A percentile compares a stretch with the other conserved stretches of the same genome.
Evolutionary conservation across 2,797 vertebrate genomes (phyloP).

Genomic region (Trichosurus vulpecula): DNA sequence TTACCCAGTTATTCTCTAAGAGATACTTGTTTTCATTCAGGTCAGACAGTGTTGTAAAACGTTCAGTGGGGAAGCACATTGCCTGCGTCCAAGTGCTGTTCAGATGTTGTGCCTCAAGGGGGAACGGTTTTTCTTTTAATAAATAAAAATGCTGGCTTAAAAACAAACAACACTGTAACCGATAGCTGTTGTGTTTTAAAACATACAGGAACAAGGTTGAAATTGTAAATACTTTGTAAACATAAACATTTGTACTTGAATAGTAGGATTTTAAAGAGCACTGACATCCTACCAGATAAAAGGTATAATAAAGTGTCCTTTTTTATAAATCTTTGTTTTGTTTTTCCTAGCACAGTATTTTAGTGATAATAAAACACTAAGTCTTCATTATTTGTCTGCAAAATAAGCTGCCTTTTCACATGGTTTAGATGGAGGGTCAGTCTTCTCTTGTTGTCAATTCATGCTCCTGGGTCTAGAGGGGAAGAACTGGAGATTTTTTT

Average conservation of each 20-base stretch:
- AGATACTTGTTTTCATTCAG: not conserved
- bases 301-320: constrained; percentile 71
- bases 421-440: not conserved
- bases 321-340: constrained; percentile 53
- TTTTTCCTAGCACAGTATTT: constrained; percentile 19
- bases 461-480: not conserved
- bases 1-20: not conserved
- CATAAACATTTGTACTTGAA: constrained; percentile 70
- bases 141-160: fast-evolving
- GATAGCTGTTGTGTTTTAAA: constrained; percentile 54
- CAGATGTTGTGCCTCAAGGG: not conserved
- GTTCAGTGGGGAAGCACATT: not conserved
- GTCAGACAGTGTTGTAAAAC: not conserved
- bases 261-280: constrained; percentile 64
- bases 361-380: not conserved
- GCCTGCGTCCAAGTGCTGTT: not conserved
- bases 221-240: constrained; percentile 77
- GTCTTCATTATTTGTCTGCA: not conserved
- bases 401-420: not conserved
- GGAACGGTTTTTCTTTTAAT: not conserved
- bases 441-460: not conserved
- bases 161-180: constrained; percentile 22
- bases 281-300: constrained; percentile 31
- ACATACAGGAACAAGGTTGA: constrained; percentile 33
- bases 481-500: not conserved